A percentile compares a stretch with the other conserved stretches of the same genome.
Conservation (phyloP, 2,113 vertebrate species). For the Rhinogobius similis region DNA sequence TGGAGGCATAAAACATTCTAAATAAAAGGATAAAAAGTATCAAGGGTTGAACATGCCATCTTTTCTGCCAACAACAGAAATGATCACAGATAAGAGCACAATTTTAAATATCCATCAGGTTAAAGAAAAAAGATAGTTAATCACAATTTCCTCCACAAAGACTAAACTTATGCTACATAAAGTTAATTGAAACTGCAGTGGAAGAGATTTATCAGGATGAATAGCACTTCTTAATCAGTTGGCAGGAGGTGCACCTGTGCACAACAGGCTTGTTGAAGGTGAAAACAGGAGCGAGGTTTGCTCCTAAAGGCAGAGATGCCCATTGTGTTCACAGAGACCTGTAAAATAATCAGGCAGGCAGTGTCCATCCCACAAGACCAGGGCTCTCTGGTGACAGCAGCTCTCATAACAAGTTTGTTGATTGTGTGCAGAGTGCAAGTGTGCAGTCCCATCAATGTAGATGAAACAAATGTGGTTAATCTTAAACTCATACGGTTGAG, state of each 20-base stretch:
- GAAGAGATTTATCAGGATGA: constrained; percentile 49
- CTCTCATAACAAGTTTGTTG: too few species aligned
- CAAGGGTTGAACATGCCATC: constrained; percentile 34
- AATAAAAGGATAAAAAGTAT: constrained; percentile 17
- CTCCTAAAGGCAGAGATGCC: constrained; percentile 69
- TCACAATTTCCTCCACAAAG: neutral
- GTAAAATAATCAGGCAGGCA: constrained; percentile 6
- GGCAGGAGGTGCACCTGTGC: constrained; percentile 37
- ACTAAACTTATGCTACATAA: neutral
- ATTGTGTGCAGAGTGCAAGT: too few species aligned
- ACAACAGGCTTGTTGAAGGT: constrained; percentile 30
- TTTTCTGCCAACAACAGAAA: constrained; percentile 41
- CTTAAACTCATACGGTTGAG: neutral
- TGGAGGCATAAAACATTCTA: constrained; percentile 50
- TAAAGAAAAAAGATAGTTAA: constrained; percentile 6
- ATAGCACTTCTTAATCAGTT: constrained; percentile 56
- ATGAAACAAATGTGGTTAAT: neutral
- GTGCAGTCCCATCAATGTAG: neutral
- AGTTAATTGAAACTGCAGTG: constrained; percentile 9
- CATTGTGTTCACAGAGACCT: constrained; percentile 49
- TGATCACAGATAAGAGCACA: constrained; percentile 58
- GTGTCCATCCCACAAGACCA: too few species aligned
- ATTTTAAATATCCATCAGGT: constrained; percentile 40
- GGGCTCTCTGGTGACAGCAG: too few species aligned
- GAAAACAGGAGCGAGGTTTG: constrained; percentile 56